Conservation (phyloP, 2,888 invertebrate species). For the Melipona bicolor region DNA sequence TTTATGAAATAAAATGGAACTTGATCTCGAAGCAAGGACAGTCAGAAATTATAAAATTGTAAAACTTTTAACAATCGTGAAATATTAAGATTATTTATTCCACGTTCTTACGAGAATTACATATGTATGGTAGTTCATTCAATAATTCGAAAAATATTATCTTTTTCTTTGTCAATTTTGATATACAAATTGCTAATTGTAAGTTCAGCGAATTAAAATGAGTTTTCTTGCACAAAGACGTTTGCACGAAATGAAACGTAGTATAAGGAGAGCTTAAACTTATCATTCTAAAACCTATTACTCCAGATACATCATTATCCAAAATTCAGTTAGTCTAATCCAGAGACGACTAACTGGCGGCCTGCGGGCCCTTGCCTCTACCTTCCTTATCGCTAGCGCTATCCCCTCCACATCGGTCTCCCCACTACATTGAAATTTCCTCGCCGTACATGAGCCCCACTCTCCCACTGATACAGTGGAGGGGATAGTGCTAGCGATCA, state of each 20-base stretch:
- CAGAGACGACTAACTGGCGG: no score
- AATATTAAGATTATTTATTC: background rate
- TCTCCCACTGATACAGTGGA: no score
- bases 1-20: background rate
- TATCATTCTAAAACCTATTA: background rate
- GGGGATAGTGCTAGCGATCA: no score
- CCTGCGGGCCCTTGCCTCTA: no score
- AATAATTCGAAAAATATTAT: background rate
- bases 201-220: background rate
- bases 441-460: no score
- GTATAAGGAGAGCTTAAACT: background rate
- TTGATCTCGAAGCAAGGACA: background rate
- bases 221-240: background rate
- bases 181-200: background rate
- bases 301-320: background rate
- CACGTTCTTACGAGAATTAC: background rate
- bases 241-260: constrained; percentile 1
- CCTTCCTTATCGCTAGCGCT: no score
- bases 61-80: background rate
- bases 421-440: no score
- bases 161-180: background rate
- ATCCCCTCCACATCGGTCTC: no score
- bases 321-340: no score
- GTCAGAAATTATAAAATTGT: background rate
- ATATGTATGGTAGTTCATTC: background rate